Percentiles rank a stretch among this genome's conserved stretches.
Conservation (phyloP, 2,113 vertebrate species). For the Brachionichthys hirsutus region DNA sequence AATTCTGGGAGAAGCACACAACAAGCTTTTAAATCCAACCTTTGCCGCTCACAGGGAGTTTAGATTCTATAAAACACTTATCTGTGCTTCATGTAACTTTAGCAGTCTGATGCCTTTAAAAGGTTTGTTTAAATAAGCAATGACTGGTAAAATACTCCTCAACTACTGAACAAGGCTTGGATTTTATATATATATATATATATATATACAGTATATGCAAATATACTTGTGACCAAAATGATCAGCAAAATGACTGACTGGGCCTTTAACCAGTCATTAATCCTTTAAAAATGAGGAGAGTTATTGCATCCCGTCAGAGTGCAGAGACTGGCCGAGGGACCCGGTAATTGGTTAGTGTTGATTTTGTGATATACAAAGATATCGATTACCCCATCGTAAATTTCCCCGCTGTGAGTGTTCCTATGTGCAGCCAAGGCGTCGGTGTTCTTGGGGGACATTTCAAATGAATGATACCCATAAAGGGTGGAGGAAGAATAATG, state of each 20-base stretch:
- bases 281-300: slow-evolving; percentile 44
- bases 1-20: too few species aligned
- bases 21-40: too few species aligned
- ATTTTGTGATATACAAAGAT: slow-evolving; percentile 50
- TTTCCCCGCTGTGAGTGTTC: slow-evolving; percentile 29
- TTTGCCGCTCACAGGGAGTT: too few species aligned
- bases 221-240: background rate
- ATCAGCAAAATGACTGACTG: slow-evolving; percentile 23
- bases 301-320: slow-evolving; percentile 25
- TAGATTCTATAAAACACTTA: too few species aligned
- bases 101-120: too few species aligned
- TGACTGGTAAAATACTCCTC: too few species aligned
- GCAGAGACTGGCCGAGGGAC: slow-evolving; percentile 17
- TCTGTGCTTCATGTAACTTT: too few species aligned
- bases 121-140: too few species aligned
- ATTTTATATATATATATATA: too few species aligned
- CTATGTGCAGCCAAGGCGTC: slow-evolving; percentile 21
- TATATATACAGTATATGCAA: background rate
- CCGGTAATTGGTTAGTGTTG: slow-evolving; percentile 49
- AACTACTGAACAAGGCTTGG: too few species aligned
- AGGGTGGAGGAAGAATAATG: slow-evolving; percentile 35
- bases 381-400: slow-evolving; percentile 59
- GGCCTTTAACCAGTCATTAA: slow-evolving; percentile 27
- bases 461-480: slow-evolving; percentile 47
- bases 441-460: slow-evolving; percentile 50